These are phyloP conservation scores for Chloropsis hardwickii DNA, from an alignment of 2,113 vertebrate genomes.

Conservation along the genomic window DNA sequence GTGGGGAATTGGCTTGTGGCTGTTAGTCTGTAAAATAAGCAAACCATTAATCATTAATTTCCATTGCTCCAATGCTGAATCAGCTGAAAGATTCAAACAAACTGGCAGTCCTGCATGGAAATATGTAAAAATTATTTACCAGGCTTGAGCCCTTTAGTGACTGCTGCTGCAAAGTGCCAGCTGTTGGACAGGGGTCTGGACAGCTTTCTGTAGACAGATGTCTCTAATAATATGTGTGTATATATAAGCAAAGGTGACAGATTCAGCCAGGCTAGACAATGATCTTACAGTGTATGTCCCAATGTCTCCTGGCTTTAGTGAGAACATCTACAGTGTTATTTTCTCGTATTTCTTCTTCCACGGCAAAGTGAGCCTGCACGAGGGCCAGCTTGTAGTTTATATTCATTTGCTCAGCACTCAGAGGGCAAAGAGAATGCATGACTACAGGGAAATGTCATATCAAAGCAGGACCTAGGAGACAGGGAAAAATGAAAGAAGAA, in stretches of 20 bases:
- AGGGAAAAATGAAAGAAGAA: background rate
- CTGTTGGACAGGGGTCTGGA: background rate
- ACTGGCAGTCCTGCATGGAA: background rate
- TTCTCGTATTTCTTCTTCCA: background rate
- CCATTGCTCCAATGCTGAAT: background rate
- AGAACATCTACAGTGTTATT: background rate
- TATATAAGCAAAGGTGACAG: background rate
- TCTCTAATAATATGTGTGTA: background rate
- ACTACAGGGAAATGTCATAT: background rate
- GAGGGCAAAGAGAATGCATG: background rate
- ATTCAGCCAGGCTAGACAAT: background rate
- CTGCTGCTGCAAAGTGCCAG: background rate
- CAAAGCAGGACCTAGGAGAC: background rate
- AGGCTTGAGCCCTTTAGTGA: background rate
- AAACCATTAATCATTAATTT: constrained; percentile 26
- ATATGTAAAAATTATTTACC: background rate
- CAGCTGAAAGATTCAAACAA: background rate
- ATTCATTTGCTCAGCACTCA: background rate
- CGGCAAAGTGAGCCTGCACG: fast-evolving
- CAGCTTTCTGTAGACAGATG: background rate
- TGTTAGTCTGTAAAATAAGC: constrained; percentile 30
- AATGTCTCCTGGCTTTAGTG: background rate
- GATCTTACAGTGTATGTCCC: background rate
- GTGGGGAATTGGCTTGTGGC: background rate
- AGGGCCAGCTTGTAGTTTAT: background rate